Base-by-base conservation (phyloP, 2,113 vertebrate genomes). In the Empidonax traillii region DNA sequence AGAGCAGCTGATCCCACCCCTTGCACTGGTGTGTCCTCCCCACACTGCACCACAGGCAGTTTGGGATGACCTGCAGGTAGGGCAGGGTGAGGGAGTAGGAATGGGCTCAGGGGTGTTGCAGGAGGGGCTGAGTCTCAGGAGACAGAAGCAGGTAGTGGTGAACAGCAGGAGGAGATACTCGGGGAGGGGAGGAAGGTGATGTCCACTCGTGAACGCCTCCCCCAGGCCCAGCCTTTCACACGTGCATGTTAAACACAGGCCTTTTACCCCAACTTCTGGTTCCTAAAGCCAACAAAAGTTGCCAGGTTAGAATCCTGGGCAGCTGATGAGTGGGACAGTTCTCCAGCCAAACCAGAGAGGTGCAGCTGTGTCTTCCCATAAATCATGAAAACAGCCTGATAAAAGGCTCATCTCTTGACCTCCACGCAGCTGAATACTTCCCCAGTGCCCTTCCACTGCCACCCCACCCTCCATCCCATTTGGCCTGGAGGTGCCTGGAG, bases 401-500 rank as follows among this genome's bases (percentile, higher is more conserved):
- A 27, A 92, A 53, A 65, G 33, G 10, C 22, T 83, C 28, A 8
- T 87, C 55, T 59, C 19, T 28, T 61, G 59, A 61, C 81, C 58
- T 72, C n/a, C 35, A 12, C 5, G 24, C 62, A 79, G 62, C 15
- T 4, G 53, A 14, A 9, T 63, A 27, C 30, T 16, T 69, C 39
- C 15, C 6, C 69, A 18, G 85, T 14, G 22, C 39, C 59, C 67
- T 59, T 47, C 20, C n/a, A 8, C 46, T 56, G 23, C 52, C 78
- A 30, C 72, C 73, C 49, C 65, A 67, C 55, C 53, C 6, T 67
- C 59, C 67, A 43, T 13, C 91, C 75, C 59, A 0, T 77, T 67
- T 84, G 69, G 67, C 93, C 93, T 47, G 78, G 75, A 91, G 87
- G 67, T 80, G 71, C 62, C 82, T 87, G 83, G 41, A 28, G 33